These are phyloP conservation scores for Trichogramma dendrolimi DNA, from an alignment of 2,888 invertebrate species.

Conservation along the genomic window DNA sequence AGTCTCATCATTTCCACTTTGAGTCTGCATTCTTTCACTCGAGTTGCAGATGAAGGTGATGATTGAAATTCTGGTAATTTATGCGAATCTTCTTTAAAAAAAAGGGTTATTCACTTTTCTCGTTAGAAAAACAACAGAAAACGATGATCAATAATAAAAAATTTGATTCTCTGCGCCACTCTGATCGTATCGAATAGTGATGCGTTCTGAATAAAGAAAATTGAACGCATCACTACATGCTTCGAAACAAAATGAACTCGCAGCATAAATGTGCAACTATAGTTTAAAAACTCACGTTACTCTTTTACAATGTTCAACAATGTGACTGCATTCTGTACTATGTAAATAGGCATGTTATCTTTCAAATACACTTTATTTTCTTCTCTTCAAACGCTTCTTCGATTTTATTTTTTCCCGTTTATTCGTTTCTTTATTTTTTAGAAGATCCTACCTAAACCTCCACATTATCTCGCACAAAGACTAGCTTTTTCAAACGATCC, in stretches of 20 bases:
- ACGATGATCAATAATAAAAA: slow-evolving; percentile 46
- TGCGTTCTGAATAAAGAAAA: slow-evolving; percentile 46
- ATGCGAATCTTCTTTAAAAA: slow-evolving; percentile 39
- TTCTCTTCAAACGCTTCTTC: slow-evolving; percentile 28
- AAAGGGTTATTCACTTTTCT: slow-evolving; percentile 39
- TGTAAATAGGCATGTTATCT: slow-evolving; percentile 40
- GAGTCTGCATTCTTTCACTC: slow-evolving; percentile 10
- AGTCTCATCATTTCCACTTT: slow-evolving; percentile 21
- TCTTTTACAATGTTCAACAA: slow-evolving; percentile 44
- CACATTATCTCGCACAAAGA: slow-evolving; percentile 48
- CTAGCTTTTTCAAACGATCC: slow-evolving; percentile 47
- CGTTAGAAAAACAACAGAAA: slow-evolving; percentile 46
- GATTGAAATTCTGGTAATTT: slow-evolving; percentile 17
- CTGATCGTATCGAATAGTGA: slow-evolving; percentile 45
- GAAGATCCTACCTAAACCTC: slow-evolving; percentile 45
- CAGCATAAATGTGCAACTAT: slow-evolving; percentile 43
- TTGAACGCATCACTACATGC: slow-evolving; percentile 37
- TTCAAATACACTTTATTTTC: slow-evolving; percentile 31
- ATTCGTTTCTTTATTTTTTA: slow-evolving; percentile 35
- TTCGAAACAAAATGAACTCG: slow-evolving; percentile 40
- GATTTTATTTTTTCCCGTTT: slow-evolving; percentile 30
- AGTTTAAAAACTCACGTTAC: slow-evolving; percentile 26
- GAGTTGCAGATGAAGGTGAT: slow-evolving; percentile 16
- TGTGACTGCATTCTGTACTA: slow-evolving; percentile 42
- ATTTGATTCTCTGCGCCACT: slow-evolving; percentile 44